Conservation (phyloP, 2,888 invertebrate species). For the Hydrotaea diabolus region DNA sequence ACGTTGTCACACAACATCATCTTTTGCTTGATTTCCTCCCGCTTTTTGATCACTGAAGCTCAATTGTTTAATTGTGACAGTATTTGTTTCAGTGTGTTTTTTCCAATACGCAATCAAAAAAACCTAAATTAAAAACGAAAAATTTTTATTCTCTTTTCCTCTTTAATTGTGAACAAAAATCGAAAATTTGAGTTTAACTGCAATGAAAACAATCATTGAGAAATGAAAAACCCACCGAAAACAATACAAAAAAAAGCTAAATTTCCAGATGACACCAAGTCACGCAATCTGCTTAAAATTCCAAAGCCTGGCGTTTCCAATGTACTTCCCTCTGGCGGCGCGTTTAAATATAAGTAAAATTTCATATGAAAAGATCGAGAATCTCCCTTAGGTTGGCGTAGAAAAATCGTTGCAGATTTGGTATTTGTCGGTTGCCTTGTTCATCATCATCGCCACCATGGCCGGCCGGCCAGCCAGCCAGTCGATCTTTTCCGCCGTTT, state of each 20-base stretch:
- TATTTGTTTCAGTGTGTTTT: neutral
- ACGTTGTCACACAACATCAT: neutral
- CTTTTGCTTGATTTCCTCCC: neutral
- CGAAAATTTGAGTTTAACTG: too few species aligned
- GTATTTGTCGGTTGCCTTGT: slow-evolving; percentile 47
- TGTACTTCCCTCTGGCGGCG: neutral
- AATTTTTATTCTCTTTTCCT: too few species aligned
- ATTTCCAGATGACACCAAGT: slow-evolving; percentile 62
- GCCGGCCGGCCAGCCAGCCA: neutral
- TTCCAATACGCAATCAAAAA: too few species aligned
- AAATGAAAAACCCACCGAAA: slow-evolving; percentile 1
- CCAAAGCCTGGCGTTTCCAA: neutral
- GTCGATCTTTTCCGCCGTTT: slow-evolving; percentile 43
- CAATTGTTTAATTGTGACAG: slow-evolving; percentile 25
- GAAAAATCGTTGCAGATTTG: slow-evolving; percentile 58
- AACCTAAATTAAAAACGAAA: too few species aligned
- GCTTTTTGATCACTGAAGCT: slow-evolving; percentile 20
- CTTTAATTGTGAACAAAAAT: too few species aligned
- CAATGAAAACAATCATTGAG: too few species aligned
- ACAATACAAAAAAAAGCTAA: neutral
- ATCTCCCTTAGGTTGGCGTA: slow-evolving; percentile 37
- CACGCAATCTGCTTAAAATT: slow-evolving; percentile 53
- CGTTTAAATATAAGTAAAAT: slow-evolving; percentile 1
- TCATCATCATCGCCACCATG: slow-evolving; percentile 39
- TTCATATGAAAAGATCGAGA: neutral